Percentiles rank a stretch among this genome's conserved stretches.
Evolutionary conservation across 2,797 vertebrate genomes (phyloP).

Genomic region (Lepilemur ruficaudatus): DNA sequence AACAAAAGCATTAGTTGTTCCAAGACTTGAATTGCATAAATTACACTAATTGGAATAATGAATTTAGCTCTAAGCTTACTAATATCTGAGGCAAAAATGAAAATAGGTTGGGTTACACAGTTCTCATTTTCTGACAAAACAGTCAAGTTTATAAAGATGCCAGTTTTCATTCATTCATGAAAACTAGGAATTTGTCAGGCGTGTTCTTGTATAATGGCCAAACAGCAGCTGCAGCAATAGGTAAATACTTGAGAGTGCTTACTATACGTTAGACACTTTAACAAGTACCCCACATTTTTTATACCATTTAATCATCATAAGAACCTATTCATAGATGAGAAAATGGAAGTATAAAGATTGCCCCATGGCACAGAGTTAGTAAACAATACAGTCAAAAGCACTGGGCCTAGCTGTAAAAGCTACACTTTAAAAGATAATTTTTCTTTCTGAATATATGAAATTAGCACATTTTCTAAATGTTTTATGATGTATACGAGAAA

Average conservation of each 20-base stretch:
- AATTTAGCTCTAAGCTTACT: slow-evolving; percentile 32
- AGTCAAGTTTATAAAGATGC: slow-evolving; percentile 13
- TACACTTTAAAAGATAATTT: background rate
- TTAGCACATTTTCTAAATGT: background rate
- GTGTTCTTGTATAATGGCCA: background rate
- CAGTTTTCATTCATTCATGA: slow-evolving; percentile 28
- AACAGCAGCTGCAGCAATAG: background rate
- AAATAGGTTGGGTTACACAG: background rate
- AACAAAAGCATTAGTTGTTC: slow-evolving; percentile 8
- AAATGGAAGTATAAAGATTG: background rate
- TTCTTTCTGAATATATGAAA: slow-evolving; percentile 22
- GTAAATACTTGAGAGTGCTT: background rate
- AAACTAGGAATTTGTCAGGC: background rate
- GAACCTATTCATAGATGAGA: background rate
- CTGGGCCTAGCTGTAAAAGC: background rate
- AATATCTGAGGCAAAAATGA: slow-evolving; percentile 28
- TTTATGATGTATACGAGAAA: background rate
- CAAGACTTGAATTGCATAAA: slow-evolving; percentile 3
- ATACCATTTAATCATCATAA: background rate
- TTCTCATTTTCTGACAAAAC: slow-evolving; percentile 55
- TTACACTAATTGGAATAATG: slow-evolving; percentile 31
- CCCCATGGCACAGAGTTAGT: background rate
- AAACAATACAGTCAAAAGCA: background rate
- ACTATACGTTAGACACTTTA: background rate
- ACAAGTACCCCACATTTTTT: background rate